Base-by-base conservation (phyloP, 2,888 invertebrate genomes). In the Rotaria macrura region DNA sequence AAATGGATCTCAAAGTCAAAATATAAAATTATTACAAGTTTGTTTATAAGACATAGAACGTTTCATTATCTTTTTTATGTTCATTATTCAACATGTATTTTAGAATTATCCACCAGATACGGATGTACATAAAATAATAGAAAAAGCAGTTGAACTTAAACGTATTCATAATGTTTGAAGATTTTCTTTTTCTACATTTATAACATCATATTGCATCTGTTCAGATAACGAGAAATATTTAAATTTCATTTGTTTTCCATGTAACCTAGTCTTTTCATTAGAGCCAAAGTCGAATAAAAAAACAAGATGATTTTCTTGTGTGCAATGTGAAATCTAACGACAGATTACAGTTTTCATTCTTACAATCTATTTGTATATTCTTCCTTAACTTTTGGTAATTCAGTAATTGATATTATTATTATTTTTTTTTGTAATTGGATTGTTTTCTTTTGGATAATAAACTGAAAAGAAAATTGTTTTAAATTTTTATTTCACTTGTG, bases 101-200 rank as follows among this genome's bases (percentile, higher is more conserved):
- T 84, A 86, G 83, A 55, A 86, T 49, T 86, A 86, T 84, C 86
- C 86, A 29, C 74, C 54, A 9, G 84, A 84, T 86, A 84, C 83
- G 0, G 86, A 86, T 40, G 49, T 86, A 14, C 65, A 84, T 34
- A 49, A 83, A 57, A 57, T 86, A 40, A 25, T 86, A 10, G 34
- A 54, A 25, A 86, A 79, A 83, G 86, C 86, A n/a, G 79, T 6
- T 79, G 79, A 79, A 79, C 43, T 79, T 12, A 43, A 79, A 79
- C 43, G 43, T 43, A 79, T n/a, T 79, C 43, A 79, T 79, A 9
- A 43, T n/a, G 0, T 43, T 20, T 79, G 74, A 79, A 79, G 40
- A n/a, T 25, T 43, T 79, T 23, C 0, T 43, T n/a, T 43, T 34
- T 29, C 0, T 25, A 10, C 1, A n/a, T 9, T 65, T 65, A 29